phyloP scores from a whole-genome alignment of 2,888 invertebrate genomes.

The Meandrusa payeni region DNA sequence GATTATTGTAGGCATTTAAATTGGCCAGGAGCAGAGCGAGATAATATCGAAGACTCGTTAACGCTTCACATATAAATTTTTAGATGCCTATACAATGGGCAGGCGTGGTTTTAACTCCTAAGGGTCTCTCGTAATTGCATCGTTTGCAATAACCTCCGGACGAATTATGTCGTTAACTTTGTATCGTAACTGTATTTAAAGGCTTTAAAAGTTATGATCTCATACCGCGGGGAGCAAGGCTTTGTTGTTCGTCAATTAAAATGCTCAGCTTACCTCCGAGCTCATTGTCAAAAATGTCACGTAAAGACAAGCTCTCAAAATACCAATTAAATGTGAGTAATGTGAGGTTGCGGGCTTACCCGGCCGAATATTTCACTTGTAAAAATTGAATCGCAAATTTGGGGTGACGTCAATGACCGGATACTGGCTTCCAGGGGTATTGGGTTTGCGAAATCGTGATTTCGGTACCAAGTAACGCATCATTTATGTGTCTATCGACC shows the following conservation, averaged over 20 bases:
- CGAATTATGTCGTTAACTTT: slow-evolving; percentile 6
- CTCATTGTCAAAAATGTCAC: slow-evolving; percentile 21
- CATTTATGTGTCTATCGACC: slow-evolving; percentile 3
- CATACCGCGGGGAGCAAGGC: background rate
- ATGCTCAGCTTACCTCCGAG: slow-evolving; percentile 14
- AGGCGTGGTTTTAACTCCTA: slow-evolving; percentile 46
- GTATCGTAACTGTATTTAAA: slow-evolving; percentile 6
- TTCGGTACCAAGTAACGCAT: slow-evolving; percentile 9
- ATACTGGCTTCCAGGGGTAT: slow-evolving; percentile 33
- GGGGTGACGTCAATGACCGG: slow-evolving; percentile 34
- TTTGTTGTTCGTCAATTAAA: slow-evolving; percentile 18
- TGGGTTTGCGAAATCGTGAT: slow-evolving; percentile 31
- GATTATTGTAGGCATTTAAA: slow-evolving; percentile 48
- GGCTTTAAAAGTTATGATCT: slow-evolving; percentile 13
- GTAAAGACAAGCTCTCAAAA: slow-evolving; percentile 17
- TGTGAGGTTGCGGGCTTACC: slow-evolving; percentile 19
- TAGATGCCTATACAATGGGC: slow-evolving; percentile 54
- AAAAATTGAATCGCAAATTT: slow-evolving; percentile 27
- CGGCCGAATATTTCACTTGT: slow-evolving; percentile 26
- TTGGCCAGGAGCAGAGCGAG: slow-evolving; percentile 44
- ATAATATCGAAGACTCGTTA: slow-evolving; percentile 68
- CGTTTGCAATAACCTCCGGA: slow-evolving; percentile 11
- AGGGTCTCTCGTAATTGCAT: slow-evolving; percentile 31
- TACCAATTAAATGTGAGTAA: slow-evolving; percentile 27
- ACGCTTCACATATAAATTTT: slow-evolving; percentile 66